Evolutionary conservation across 2,888 invertebrate genomes (phyloP).

Genomic region (Caenorhabditis afra): DNA sequence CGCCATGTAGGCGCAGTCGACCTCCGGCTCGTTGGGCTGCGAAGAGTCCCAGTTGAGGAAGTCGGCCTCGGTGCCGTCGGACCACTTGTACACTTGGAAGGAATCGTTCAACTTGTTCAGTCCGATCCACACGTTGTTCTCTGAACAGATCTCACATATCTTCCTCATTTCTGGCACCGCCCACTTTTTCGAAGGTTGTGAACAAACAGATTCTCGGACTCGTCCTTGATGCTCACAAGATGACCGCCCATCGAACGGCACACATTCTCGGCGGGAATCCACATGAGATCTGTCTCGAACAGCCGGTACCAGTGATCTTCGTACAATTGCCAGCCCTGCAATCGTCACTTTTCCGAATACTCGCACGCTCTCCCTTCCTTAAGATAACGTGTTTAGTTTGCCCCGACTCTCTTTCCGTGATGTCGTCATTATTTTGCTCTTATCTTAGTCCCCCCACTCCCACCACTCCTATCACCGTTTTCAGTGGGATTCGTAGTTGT

Average conservation of each 20-base stretch:
- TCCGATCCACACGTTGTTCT: slow-evolving; percentile 79
- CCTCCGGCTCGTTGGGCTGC: slow-evolving; percentile 55
- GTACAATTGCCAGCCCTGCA: slow-evolving; percentile 76
- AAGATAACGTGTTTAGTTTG: too few relatives aligned
- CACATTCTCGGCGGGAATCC: slow-evolving; percentile 79
- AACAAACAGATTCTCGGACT: slow-evolving; percentile 76
- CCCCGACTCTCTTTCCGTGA: not conserved
- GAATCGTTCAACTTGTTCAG: slow-evolving; percentile 75
- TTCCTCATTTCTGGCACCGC: not conserved
- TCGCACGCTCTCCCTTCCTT: not conserved
- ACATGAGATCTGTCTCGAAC: slow-evolving; percentile 77
- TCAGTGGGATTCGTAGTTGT: not conserved
- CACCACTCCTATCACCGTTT: slow-evolving; percentile 2
- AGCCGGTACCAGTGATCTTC: slow-evolving; percentile 75
- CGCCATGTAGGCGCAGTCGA: slow-evolving; percentile 79
- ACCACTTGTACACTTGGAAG: slow-evolving; percentile 76
- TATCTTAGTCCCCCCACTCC: not conserved
- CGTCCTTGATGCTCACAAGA: slow-evolving; percentile 73
- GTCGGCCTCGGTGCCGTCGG: slow-evolving; percentile 68
- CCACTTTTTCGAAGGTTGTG: slow-evolving; percentile 76
- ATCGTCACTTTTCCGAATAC: slow-evolving; percentile 26
- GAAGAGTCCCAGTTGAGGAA: slow-evolving; percentile 69
- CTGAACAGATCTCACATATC: slow-evolving; percentile 47
- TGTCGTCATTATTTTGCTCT: slow-evolving; percentile 46
- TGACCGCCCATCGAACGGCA: slow-evolving; percentile 77